Evolutionary conservation across 2,888 invertebrate genomes (phyloP).

Genomic region (Hipparchia semele): DNA sequence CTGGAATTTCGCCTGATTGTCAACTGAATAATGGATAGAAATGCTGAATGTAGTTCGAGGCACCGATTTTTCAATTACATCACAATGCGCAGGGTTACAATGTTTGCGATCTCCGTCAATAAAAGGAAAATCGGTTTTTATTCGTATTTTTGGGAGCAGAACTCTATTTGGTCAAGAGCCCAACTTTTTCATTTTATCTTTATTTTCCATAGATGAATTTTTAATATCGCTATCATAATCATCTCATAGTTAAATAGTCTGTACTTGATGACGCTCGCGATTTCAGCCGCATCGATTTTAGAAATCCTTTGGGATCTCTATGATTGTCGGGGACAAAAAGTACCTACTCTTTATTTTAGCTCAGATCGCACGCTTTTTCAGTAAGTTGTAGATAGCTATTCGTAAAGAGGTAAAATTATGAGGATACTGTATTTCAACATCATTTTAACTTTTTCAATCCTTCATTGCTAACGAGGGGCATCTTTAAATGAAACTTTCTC

Average conservation of each 20-base stretch:
- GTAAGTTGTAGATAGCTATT: too few relatives aligned
- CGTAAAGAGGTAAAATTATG: too few relatives aligned
- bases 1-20: constrained; percentile 76
- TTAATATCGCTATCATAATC: not conserved
- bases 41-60: constrained; percentile 64
- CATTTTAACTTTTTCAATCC: not conserved
- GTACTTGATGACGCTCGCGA: too few relatives aligned
- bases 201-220: not conserved
- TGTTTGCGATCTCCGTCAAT: constrained; percentile 51
- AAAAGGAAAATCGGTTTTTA: constrained; percentile 45
- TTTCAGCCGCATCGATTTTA: too few relatives aligned
- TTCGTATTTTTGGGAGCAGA: constrained; percentile 23
- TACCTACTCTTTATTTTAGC: too few relatives aligned
- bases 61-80: constrained; percentile 78
- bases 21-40: constrained; percentile 72
- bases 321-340: too few relatives aligned
- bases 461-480: not conserved
- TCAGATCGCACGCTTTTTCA: too few relatives aligned
- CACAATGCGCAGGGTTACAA: constrained; percentile 61
- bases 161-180: constrained; percentile 28
- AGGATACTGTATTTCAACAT: not conserved
- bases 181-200: constrained; percentile 9
- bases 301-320: too few relatives aligned
- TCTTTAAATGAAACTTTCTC: not conserved
- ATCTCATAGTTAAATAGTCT: not conserved